Evolutionary conservation across 2,797 vertebrate genomes (phyloP), one percentile per base, ranked within the genome.

Genomic region (Chrosomus eos): DNA sequence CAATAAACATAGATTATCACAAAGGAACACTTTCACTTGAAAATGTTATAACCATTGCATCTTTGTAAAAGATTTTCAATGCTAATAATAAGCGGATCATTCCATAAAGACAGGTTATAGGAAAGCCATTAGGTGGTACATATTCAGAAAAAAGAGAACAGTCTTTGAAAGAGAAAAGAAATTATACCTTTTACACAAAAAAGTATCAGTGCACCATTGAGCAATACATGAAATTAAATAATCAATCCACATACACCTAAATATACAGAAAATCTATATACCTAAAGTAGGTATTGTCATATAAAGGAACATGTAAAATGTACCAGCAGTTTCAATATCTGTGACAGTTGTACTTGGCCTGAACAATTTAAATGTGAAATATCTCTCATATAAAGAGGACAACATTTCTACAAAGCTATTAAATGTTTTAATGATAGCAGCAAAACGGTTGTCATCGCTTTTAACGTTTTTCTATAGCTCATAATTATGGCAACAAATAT

Each of bases 221-320:
- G 71, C 85, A 84, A 48, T 84, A 75, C 90, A 83, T 82, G 88
- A 86, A 40, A 90, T 23, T 58, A 53, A 80, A 66, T 53, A 68
- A 68, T 78, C 31, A 81, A 76, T 85, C 55, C 77, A 89, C 66
- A 84, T 67, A 91, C 58, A 92, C 85, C 89, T 90, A 82, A 91
- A 90, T 91, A 94, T 95, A 95, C 90, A 95, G 94, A 95, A 95
- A 94, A 62, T 31, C 14, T 51, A 60, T 94, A 94, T 93, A 71
- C 90, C 86, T 91, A 92, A 62, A 94, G 93, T 93, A 94, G 92
- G 90, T 94, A 55, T 26, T 71, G 48, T 82, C 71, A 83, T 86
- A 85, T 80, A 86, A 66, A 89, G 77, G 72, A 80, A 83, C 48
- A 84, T 60, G 43, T 81, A 55, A 67, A 40, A 81, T 67, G 83